Evolutionary conservation across 2,888 invertebrate genomes (phyloP).

Genomic region (Harpalus rufipes): DNA sequence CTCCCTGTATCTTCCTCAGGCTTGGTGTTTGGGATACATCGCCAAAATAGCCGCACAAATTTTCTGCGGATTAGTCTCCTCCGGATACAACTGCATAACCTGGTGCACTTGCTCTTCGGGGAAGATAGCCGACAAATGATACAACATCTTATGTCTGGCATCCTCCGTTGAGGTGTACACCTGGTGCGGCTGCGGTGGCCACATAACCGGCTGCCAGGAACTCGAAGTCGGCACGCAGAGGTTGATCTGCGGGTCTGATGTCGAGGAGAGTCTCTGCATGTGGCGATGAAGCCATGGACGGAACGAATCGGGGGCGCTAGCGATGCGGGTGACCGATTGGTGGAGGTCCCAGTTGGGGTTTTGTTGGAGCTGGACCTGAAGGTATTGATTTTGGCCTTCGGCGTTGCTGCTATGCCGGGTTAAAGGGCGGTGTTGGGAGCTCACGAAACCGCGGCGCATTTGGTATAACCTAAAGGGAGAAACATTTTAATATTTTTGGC

Average conservation of each 20-base stretch:
- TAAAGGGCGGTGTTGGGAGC: conserved; percentile 49
- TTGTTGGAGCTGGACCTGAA: conserved; percentile 56
- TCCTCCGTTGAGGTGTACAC: conserved; percentile 77
- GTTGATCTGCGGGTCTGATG: conserved; percentile 84
- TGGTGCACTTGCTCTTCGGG: conserved; percentile 91
- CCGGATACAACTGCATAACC: conserved; percentile 92
- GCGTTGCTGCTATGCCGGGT: conserved; percentile 62
- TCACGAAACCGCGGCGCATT: conserved; percentile 52
- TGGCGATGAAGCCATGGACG: conserved; percentile 78
- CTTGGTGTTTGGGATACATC: conserved; percentile 81
- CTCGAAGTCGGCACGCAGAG: conserved; percentile 74
- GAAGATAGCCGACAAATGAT: conserved; percentile 94
- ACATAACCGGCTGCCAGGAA: conserved; percentile 75
- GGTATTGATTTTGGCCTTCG: conserved; percentile 63
- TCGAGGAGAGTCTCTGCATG: conserved; percentile 78
- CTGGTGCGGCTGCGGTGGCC: conserved; percentile 68
- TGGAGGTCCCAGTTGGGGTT: conserved; percentile 76
- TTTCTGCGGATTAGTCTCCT: conserved; percentile 92
- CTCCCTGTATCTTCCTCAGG: not conserved
- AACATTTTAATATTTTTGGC: not conserved
- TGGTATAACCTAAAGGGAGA: conserved; percentile 72
- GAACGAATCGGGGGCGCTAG: conserved; percentile 85
- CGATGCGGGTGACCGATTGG: conserved; percentile 85
- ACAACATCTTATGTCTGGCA: conserved; percentile 88
- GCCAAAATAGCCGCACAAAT: conserved; percentile 92